Base-by-base conservation (phyloP, 2,113 vertebrate species). In the Perognathus longimembris region DNA sequence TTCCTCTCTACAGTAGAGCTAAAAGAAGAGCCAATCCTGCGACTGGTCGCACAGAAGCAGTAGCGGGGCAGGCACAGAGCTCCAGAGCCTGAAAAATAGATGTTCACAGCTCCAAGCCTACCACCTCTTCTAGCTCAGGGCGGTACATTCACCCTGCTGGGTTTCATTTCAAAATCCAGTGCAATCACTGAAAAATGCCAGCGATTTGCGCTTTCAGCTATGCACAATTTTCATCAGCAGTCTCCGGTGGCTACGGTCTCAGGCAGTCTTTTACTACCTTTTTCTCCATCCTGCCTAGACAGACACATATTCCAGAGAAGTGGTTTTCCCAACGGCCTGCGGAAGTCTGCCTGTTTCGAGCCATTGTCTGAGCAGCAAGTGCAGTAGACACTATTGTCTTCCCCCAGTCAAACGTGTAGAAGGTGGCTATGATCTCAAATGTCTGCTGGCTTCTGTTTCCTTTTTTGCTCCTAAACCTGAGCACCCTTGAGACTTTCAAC, bases 101-200 rank as follows among this genome's bases (percentile, higher is more conserved):
- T 85, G 84, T 20, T 92, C 59, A 67, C n/a, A 28, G n/a, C 69
- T 74, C 79, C 6, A 61, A 88, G 59, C 78, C 73, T 38, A 0
- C 3, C 1, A 0, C 59, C 66, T 63, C n/a, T 79, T 80, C 32
- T 0, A 92, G 42, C 77, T 75, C 61, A 75, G 40, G 76, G 85
- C 95, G 85, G 84, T 93, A 93, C 8, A 6, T 76, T 96, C 38
- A 50, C 81, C 95, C 92, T 0, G 0, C 90, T 94, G 83, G 73
- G 83, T 88, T 93, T 93, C 78, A 97, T 94, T 92, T 95, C 96
- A 91, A 94, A 94, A 82, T 95, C 93, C 93, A 94, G 83, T 24
- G 34, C 92, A 87, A 82, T 93, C 85, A 78, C 90, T 86, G 95
- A 70, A 90, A 64, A 87, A 74, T 0, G 24, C 66, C 79, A 89